Conservation (phyloP, 2,797 vertebrate species). For the Denticeps clupeoides region DNA sequence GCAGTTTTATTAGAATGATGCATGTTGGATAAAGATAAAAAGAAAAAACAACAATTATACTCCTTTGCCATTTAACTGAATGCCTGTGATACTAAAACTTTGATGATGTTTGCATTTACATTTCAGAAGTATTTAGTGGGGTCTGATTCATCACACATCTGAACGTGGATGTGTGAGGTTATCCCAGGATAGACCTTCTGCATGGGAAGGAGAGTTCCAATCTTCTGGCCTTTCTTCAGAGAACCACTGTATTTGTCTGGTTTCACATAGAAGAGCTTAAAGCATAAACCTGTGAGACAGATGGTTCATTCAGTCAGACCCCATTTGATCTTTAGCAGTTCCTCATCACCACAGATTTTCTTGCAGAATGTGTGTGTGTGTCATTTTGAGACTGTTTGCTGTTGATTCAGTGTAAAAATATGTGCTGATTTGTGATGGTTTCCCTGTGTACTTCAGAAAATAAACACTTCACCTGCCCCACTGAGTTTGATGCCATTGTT, state of each 20-base stretch:
- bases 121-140: slow-evolving; percentile 41
- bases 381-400: neutral
- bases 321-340: no score
- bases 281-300: slow-evolving; percentile 41
- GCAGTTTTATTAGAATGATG: no score
- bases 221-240: slow-evolving; percentile 37
- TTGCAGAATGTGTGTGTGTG: no score
- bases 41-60: no score
- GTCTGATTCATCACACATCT: slow-evolving; percentile 45
- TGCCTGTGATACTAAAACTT: no score
- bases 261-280: slow-evolving; percentile 54
- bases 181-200: slow-evolving; percentile 49
- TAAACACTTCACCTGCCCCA: slow-evolving; percentile 33
- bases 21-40: no score
- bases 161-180: slow-evolving; percentile 55
- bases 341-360: no score
- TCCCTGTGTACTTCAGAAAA: no score
- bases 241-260: slow-evolving; percentile 29
- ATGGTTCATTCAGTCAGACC: no score
- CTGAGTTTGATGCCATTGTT: slow-evolving; percentile 43
- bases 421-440: neutral
- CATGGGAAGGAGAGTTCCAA: slow-evolving; percentile 56
- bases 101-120: no score
- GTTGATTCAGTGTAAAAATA: neutral
- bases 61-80: no score